These are phyloP conservation scores for Menidia beryllina DNA, from an alignment of 2,113 vertebrate species.

Conservation along the genomic window DNA sequence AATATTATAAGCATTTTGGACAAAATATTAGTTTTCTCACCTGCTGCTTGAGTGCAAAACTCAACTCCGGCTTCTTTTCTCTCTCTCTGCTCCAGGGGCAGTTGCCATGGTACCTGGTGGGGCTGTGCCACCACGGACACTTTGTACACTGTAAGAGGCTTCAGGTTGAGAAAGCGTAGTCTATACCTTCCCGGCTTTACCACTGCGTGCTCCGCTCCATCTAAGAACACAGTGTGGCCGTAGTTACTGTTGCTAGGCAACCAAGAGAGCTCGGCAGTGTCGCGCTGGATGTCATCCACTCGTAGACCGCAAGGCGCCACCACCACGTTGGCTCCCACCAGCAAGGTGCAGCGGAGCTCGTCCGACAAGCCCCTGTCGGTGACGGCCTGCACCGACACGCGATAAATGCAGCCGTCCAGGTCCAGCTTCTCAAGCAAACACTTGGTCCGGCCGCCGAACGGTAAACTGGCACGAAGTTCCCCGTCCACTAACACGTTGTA, in stretches of 20 bases:
- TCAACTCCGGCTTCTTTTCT: slow-evolving; percentile 92
- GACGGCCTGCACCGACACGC: slow-evolving; percentile 90
- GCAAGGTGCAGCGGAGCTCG: slow-evolving; percentile 90
- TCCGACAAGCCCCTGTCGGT: slow-evolving; percentile 91
- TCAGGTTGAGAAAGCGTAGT: slow-evolving; percentile 90
- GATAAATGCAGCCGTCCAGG: slow-evolving; percentile 87
- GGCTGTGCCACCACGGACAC: slow-evolving; percentile 92
- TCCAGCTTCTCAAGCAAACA: slow-evolving; percentile 95
- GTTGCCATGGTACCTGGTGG: slow-evolving; percentile 98
- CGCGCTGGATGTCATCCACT: slow-evolving; percentile 90
- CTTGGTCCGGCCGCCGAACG: slow-evolving; percentile 87
- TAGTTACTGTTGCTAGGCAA: slow-evolving; percentile 97
- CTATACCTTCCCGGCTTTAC: slow-evolving; percentile 88
- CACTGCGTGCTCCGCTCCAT: slow-evolving; percentile 89
- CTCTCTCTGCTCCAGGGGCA: slow-evolving; percentile 95
- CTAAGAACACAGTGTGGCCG: slow-evolving; percentile 92
- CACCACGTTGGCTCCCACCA: slow-evolving; percentile 92
- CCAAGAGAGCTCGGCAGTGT: slow-evolving; percentile 94
- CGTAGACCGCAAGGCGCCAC: slow-evolving; percentile 91
- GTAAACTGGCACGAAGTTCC: slow-evolving; percentile 86
- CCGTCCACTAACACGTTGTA: slow-evolving; percentile 94
- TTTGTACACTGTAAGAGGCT: slow-evolving; percentile 90
- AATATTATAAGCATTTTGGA: background rate
- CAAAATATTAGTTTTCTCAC: slow-evolving; percentile 75
- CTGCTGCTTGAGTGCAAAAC: slow-evolving; percentile 95